Evolutionary conservation across 2,113 vertebrate species (phyloP).

Genomic region (Microtus ochrogaster): DNA sequence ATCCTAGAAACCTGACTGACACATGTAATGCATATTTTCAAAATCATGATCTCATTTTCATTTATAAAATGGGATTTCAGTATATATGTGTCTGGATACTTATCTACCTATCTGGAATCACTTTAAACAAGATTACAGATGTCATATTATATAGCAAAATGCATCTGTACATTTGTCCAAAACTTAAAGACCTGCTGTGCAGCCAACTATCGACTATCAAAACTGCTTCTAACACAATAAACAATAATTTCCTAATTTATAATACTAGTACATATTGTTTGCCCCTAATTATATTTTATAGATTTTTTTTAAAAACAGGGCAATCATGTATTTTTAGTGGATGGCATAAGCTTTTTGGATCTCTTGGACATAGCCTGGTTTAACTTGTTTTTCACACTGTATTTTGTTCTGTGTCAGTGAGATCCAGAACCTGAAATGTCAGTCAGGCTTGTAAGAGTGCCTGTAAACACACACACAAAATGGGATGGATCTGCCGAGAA

Average conservation of each 20-base stretch:
- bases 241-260: constrained; percentile 46
- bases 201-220: background rate
- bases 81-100: background rate
- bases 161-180: background rate
- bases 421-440: constrained; percentile 58
- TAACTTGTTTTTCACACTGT: constrained; percentile 50
- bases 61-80: background rate
- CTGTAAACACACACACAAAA: background rate
- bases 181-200: background rate
- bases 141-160: background rate
- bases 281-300: background rate
- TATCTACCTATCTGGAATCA: background rate
- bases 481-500: constrained; percentile 10
- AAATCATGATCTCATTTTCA: background rate
- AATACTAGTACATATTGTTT: constrained; percentile 4
- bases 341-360: background rate
- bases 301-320: background rate
- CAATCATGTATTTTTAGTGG: constrained; percentile 4
- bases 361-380: background rate
- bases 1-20: background rate
- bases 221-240: constrained; percentile 17
- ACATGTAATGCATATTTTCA: background rate
- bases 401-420: constrained; percentile 37
- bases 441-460: background rate
- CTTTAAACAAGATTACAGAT: constrained; percentile 44